Base-by-base conservation (phyloP, 2,888 invertebrate genomes). In the Chaetogeoica ovagalla region DNA sequence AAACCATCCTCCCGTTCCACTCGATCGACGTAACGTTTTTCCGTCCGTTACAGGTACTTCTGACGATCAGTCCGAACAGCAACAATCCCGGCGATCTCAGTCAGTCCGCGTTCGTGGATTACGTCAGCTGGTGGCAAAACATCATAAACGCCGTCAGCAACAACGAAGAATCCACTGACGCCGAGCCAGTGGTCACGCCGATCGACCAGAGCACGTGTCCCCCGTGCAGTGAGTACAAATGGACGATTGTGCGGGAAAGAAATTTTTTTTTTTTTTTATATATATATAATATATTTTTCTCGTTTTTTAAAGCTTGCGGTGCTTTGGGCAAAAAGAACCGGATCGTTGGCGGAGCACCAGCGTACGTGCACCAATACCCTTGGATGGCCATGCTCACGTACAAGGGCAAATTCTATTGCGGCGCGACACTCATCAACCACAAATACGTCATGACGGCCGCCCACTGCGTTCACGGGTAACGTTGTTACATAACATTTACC, bases 341-440 rank as follows among this genome's bases (percentile, higher is more conserved):
- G 82, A 94, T 96, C 83, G 93, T 95, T 0, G 94, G 94, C 2
- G 95, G 95, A 1, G 90, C 91, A 30, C 91, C 94, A 0, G 90
- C 90, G 66, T 82, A 88, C 90, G 76, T 81, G 84, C 93, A 93
- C 85, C 94, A 94, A 86, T 95, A 93, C 86, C 95, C 95, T 9
- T 96, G 95, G 95, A 93, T 95, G 91, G 94, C 91, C n/a, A 90
- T 93, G 76, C 88, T 96, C 69, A 92, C 93, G 9, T 95, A 95
- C 87, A 92, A 94, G 87, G 94, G 94, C 86, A 89, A 93, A 84
- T 95, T 95, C 88, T 95, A 95, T 86, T 96, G 95, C 85, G 95
- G 95, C 19, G 95, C 94, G 68, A 93, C 93, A 87, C 88, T 95
- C 82, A 93, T 95, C 86, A 95, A 94, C 85, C 94, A 95, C 87